A percentile compares a stretch with the other conserved stretches of the same genome.
Evolutionary conservation across 2,888 invertebrate species (phyloP).

Genomic region (Yponomeuta malinellus): DNA sequence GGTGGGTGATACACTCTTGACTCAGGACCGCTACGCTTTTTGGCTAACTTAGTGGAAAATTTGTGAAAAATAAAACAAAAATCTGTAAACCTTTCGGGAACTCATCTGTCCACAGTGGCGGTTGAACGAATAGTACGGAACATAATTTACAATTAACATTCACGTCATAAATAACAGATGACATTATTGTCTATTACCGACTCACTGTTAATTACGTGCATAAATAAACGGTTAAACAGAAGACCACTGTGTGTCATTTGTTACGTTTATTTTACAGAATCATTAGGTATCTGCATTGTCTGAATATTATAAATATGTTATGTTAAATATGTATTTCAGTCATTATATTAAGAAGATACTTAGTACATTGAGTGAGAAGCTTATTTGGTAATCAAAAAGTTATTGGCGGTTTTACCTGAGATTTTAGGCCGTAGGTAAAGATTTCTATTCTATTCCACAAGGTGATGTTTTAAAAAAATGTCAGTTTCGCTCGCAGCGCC

Average conservation of each 20-base stretch:
- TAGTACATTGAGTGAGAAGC: too few species aligned
- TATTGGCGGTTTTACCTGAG: not conserved
- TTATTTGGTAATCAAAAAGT: not conserved
- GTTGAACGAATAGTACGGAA: not conserved
- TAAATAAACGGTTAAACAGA: not conserved
- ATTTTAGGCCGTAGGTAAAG: not conserved
- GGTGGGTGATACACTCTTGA: slow-evolving; percentile 9
- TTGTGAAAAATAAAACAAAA: not conserved
- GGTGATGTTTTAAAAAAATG: not conserved
- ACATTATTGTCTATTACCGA: not conserved
- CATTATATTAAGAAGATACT: too few species aligned
- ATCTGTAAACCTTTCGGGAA: not conserved
- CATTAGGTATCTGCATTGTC: not conserved
- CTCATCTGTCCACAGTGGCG: too few species aligned
- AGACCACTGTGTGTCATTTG: not conserved
- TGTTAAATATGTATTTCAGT: too few species aligned
- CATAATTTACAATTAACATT: not conserved
- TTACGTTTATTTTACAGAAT: not conserved
- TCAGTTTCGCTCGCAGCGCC: not conserved
- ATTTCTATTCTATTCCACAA: not conserved
- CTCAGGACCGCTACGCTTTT: not conserved
- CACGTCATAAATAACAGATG: not conserved
- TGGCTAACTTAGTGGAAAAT: not conserved
- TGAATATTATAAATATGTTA: not conserved
- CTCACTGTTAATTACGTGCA: not conserved